Base-by-base conservation (phyloP, 2,888 invertebrate species). In the Rutpela maculata region DNA sequence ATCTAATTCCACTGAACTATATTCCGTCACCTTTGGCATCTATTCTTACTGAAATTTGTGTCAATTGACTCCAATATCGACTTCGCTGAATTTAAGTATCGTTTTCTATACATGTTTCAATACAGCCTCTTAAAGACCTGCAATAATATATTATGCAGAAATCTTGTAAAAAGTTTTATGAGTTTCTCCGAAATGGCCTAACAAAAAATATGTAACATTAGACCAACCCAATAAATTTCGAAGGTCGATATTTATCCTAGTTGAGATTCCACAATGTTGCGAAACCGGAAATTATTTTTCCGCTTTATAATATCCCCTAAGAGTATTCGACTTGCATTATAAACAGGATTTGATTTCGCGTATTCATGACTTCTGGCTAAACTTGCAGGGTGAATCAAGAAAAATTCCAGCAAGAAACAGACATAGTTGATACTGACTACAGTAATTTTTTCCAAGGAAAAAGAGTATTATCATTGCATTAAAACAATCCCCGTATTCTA, bases 281-380 rank as follows among this genome's bases (percentile, higher is more conserved):
- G 83, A 83, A 85, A 85, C 85, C 85, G 86, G 86, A 86, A 86
- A 86, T 86, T 86, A 86, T 86, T 86, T 86, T 86, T 86, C 86
- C 86, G 86, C 83, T 85, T 85, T 85, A 86, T 85, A 86, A 86
- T 86, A 86, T 85, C 81, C 86, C 85, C 83, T 83, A 80, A 76
- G 79, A 80, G 83, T 82, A 82, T 84, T 83, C 84, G 83, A 70
- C 83, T 83, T 83, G 86, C 84, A 86, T 85, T 82, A 84, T 83
- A 86, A 86, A 81, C 82, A 84, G 84, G 79, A 83, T 83, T 84
- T 83, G 82, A 84, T 84, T 84, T 84, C 80, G 82, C 67, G 55
- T 67, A 67, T 67, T 67, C 26, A 67, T 35, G 67, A 55, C 55
- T 67, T 38, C 65, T 9, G 19, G 38, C 10, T 57, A 18, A 10